A percentile compares a stretch with the other conserved stretches of the same genome.
Evolutionary conservation across 2,797 vertebrate genomes (phyloP).

Genomic region (Scolopax bukidnonensis): DNA sequence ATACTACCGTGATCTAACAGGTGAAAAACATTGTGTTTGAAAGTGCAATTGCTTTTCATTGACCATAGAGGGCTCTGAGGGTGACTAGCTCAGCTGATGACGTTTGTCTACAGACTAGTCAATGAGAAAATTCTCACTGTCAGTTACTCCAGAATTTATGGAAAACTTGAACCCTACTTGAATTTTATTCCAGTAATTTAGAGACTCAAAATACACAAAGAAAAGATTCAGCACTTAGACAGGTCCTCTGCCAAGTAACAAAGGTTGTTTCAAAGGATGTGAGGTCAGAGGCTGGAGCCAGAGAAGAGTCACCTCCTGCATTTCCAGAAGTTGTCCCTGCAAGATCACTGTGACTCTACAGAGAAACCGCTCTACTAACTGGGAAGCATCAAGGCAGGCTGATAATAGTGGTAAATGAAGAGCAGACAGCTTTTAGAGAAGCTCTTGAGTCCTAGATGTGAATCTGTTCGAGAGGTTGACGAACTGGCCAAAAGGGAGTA

Average conservation of each 20-base stretch:
- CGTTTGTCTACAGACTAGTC: not conserved
- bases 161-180: not conserved
- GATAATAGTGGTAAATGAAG: not conserved
- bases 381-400: not conserved
- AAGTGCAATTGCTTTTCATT: not conserved
- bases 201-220: not conserved
- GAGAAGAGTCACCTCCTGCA: not conserved
- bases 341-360: not conserved
- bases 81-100: not conserved
- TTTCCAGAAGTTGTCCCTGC: not conserved
- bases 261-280: not conserved
- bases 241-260: not conserved
- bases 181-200: not conserved
- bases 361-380: not conserved
- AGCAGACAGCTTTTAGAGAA: not conserved
- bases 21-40: not conserved
- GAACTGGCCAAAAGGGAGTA: not conserved
- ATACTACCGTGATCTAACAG: not conserved
- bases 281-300: not conserved
- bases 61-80: not conserved
- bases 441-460: not conserved
- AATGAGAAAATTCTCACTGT: not conserved
- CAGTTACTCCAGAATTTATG: not conserved
- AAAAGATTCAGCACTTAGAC: not conserved
- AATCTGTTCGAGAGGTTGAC: not conserved